These are phyloP conservation scores for Invenusta paracnida DNA, from an alignment of 2,888 invertebrate genomes.

Conservation along the genomic window DNA sequence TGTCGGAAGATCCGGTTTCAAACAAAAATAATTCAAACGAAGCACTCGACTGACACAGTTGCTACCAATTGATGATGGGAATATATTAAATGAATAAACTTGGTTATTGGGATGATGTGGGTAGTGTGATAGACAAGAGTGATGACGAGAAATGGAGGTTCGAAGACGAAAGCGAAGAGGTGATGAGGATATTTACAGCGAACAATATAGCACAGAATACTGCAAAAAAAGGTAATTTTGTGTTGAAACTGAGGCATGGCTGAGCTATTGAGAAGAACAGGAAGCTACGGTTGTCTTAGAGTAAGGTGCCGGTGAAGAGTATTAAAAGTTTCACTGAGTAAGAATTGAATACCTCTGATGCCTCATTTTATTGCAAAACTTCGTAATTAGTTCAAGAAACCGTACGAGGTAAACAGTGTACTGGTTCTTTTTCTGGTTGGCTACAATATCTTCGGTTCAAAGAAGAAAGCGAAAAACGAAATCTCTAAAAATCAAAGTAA, in stretches of 20 bases:
- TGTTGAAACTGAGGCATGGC: constrained; percentile 3
- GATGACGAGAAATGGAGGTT: not conserved
- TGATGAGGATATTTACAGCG: not conserved
- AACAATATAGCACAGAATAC: not conserved
- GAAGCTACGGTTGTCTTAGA: too few relatives aligned
- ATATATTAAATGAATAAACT: too few relatives aligned
- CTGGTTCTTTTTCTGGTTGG: not conserved
- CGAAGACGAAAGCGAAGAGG: constrained; percentile 17
- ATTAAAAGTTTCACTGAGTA: not conserved
- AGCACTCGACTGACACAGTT: too few relatives aligned
- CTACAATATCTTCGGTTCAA: too few relatives aligned
- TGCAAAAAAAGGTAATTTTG: not conserved
- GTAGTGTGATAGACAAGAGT: not conserved
- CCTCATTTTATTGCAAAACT: not conserved
- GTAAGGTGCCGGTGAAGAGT: too few relatives aligned
- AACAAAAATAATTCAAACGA: too few relatives aligned
- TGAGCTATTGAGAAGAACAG: not conserved
- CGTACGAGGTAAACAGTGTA: not conserved
- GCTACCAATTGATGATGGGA: too few relatives aligned
- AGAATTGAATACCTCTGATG: not conserved
- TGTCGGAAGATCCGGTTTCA: too few relatives aligned
- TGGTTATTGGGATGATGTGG: not conserved
- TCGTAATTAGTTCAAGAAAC: constrained; percentile 1
- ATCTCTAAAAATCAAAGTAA: too few relatives aligned
- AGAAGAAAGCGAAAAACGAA: too few relatives aligned